phyloP scores from a whole-genome alignment of 2,113 vertebrate genomes.

The pig (Sus scrofa) region T2T-Sscrofa CM000814.6:130656001-130656500 shows the following conservation, averaged over 20 bases:
- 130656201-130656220: background rate
- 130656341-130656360: slow-evolving; percentile 3
- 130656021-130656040: background rate
- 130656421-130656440: background rate
- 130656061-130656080: background rate
- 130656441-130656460: slow-evolving; percentile 43
- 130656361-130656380: slow-evolving; percentile 18
- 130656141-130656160: background rate
- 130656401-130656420: background rate
- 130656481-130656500: slow-evolving; percentile 38
- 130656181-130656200: background rate
- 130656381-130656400: slow-evolving; percentile 44
- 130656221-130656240: background rate
- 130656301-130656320: background rate
- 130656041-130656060: slow-evolving; percentile 8
- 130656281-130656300: background rate
- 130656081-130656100: background rate
- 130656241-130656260: background rate
- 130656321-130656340: background rate
- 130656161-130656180: background rate
- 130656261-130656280: background rate
- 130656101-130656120: background rate
- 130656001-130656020: slow-evolving; percentile 35
- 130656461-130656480: slow-evolving; percentile 35
- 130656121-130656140: background rate